These are phyloP conservation scores for Anagrus nilaparvatae DNA, from an alignment of 1,140 invertebrate genomes.

Conservation along the genomic window DNA sequence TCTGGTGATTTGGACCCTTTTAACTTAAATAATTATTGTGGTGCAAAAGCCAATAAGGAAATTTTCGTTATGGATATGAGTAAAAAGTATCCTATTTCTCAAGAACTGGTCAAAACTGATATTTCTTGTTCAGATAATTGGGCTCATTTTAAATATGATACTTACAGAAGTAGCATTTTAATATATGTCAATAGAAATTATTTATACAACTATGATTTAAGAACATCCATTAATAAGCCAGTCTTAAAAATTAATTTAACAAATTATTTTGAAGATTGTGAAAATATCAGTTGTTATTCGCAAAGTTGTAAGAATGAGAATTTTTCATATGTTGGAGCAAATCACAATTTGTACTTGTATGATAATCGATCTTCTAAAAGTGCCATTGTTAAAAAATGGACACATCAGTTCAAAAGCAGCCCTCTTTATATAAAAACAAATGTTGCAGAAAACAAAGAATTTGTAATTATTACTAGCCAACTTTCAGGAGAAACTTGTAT, in stretches of 20 bases:
- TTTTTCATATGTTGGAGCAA: constrained; percentile 30
- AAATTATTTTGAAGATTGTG: constrained; percentile 28
- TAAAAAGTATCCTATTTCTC: constrained; percentile 22
- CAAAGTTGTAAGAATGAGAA: constrained; percentile 24
- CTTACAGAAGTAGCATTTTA: constrained; percentile 24
- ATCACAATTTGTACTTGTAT: constrained; percentile 30
- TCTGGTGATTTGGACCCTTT: constrained; percentile 24
- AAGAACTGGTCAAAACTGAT: too few relatives aligned
- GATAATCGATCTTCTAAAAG: constrained; percentile 28
- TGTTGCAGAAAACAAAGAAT: constrained; percentile 28
- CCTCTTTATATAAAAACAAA: constrained; percentile 24
- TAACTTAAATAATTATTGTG: constrained; percentile 26
- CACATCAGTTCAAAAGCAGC: constrained; percentile 34
- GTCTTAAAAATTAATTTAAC: constrained; percentile 32
- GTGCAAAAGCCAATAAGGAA: constrained; percentile 22
- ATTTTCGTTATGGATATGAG: constrained; percentile 30
- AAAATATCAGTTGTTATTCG: constrained; percentile 25
- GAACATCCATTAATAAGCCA: constrained; percentile 24
- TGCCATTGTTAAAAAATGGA: constrained; percentile 37
- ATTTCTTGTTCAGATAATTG: constrained; percentile 29
- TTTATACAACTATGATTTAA: constrained; percentile 32
- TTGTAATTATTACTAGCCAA: constrained; percentile 31
- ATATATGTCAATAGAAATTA: constrained; percentile 32
- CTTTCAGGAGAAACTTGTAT: constrained; percentile 26
- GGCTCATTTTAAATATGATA: constrained; percentile 29